phyloP scores from a whole-genome alignment of 2,797 vertebrate species.

The Sebastes cheni region DNA sequence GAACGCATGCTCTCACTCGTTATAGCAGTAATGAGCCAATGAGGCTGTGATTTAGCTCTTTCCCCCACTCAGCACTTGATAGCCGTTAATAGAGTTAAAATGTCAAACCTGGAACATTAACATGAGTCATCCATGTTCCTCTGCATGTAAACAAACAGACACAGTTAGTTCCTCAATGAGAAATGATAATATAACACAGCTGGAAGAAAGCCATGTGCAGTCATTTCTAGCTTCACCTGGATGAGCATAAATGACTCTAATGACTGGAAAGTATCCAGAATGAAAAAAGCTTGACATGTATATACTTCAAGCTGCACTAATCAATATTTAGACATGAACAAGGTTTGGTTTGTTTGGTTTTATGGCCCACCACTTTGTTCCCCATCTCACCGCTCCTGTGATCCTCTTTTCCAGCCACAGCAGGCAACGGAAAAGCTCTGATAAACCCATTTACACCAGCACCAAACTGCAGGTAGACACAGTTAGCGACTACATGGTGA shows the following conservation, averaged over 20 bases:
- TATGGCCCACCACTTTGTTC: background rate
- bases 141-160: constrained; percentile 29
- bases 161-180: background rate
- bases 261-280: background rate
- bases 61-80: background rate
- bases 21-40: constrained; percentile 42
- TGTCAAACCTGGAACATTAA: constrained; percentile 19
- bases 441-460: background rate
- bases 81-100: constrained; percentile 15
- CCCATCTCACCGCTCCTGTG: background rate
- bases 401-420: background rate
- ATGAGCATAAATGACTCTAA: constrained; percentile 5
- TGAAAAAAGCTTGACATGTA: background rate
- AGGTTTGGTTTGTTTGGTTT: background rate
- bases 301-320: background rate
- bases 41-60: constrained; percentile 26
- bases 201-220: background rate
- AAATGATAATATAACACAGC: background rate
- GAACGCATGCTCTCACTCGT: constrained; percentile 37
- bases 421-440: background rate
- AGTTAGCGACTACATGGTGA: background rate
- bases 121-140: background rate
- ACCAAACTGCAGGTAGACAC: background rate
- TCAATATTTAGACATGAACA: background rate
- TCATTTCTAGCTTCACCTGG: background rate